These are phyloP conservation scores for Hirtodrosophila histrioides DNA, from an alignment of 2,888 invertebrate species.

Conservation along the genomic window DNA sequence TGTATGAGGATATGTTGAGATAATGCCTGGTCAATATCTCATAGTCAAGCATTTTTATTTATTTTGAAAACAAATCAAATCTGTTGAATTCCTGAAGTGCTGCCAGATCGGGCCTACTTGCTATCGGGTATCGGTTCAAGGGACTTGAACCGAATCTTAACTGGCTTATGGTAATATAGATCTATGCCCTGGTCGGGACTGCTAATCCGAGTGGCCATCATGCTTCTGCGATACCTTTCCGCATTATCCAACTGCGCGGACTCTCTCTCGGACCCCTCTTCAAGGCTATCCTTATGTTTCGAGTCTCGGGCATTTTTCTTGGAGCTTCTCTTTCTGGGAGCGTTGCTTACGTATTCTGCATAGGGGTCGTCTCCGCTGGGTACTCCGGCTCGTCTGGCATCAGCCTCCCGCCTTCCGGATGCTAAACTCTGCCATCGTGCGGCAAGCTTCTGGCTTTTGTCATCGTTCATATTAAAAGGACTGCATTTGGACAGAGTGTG, in stretches of 20 bases:
- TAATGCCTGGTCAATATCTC: too few species aligned
- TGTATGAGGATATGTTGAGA: too few species aligned
- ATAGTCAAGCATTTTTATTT: too few species aligned
- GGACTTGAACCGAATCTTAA: constrained; percentile 17
- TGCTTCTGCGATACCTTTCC: background rate
- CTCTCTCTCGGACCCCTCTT: background rate
- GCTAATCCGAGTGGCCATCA: constrained; percentile 15
- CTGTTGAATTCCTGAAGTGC: too few species aligned
- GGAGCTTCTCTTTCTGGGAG: background rate
- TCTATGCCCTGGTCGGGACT: background rate
- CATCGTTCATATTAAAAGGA: background rate
- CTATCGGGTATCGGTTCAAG: background rate
- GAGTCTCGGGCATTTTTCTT: background rate
- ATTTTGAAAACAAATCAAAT: too few species aligned
- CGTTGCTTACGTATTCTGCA: background rate
- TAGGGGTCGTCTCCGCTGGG: background rate
- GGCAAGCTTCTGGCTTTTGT: background rate
- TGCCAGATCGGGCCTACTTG: too few species aligned
- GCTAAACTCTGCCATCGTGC: constrained; percentile 9
- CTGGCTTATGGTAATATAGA: constrained; percentile 14
- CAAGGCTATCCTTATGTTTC: background rate
- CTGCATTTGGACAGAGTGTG: background rate
- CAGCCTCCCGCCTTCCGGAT: background rate
- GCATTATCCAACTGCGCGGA: background rate
- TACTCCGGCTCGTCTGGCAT: constrained; percentile 35